Evolutionary conservation across 2,888 invertebrate species (phyloP), one percentile per base, ranked within the genome.

Genomic region (Sphaerophoria rueppellii): DNA sequence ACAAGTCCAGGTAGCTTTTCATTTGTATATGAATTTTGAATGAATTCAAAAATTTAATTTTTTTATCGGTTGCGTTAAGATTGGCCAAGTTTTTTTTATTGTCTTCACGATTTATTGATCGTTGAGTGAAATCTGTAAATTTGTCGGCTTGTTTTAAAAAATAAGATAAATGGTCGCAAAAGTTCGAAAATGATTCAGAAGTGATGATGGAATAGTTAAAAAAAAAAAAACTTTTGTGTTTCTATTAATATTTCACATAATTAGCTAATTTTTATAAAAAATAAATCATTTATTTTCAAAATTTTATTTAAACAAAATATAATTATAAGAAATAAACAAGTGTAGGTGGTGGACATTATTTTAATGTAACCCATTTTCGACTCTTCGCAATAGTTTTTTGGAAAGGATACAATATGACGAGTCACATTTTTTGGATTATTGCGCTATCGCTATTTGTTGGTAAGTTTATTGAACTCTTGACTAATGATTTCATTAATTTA

Each of bases 1-100:
- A 85, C 74, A 81, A 81, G 85, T 85, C 70, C 85, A 85, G 85
- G 85, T 85, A 85, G 69, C 40, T 50, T 74, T 48, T 14, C 16
- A 57, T 71, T 70, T 35, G 11, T 16, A 9, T 6, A 43, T 43
- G 9, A 9, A 43, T 43, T 43, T 63, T 7, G 0, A 12, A 12
- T 52, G 9, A 32, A 24, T 24, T 43, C 9, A 12, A 57, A 12
- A 32, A 24, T 24, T 43, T 11, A 4, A 40, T 60, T 50, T 57
- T 82, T 50, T 11, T 32, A 6, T 11, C 57, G 34, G 32, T 34
- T 11, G 61, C 14, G 52, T 14, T 24, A 24, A 24, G 24, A 74
- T 78, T 82, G 65, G 65, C 78, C 57, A 79, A 83, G 78, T 71
- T 63, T 34, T 7, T 32, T 7, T 71, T 55, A 65, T 61, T 34